These are phyloP conservation scores for Conus ventricosus DNA, from an alignment of 1,140 invertebrate genomes.

Conservation along the genomic window DNA sequence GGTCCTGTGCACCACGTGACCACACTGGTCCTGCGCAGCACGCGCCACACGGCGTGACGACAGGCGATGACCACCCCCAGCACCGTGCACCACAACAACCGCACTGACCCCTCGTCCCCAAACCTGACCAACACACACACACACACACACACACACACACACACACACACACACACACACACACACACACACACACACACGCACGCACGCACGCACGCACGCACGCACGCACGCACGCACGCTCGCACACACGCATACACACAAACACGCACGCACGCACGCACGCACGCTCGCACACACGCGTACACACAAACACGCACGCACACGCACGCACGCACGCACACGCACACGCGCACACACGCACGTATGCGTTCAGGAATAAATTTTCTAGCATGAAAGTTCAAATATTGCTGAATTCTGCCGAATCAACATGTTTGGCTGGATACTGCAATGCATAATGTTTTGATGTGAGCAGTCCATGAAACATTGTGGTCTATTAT, in stretches of 20 bases:
- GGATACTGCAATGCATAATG: too few relatives aligned
- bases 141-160: slow-evolving; percentile 10
- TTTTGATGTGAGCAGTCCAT: too few relatives aligned
- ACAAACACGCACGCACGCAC: neutral
- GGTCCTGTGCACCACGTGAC: slow-evolving; percentile 1
- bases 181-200: neutral
- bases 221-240: neutral
- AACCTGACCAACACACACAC: slow-evolving; percentile 15
- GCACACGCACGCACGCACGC: too few relatives aligned
- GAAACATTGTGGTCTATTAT: too few relatives aligned
- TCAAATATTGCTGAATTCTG: too few relatives aligned
- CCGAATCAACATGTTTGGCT: too few relatives aligned
- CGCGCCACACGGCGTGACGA: slow-evolving; percentile 7
- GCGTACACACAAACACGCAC: too few relatives aligned
- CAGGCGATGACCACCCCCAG: slow-evolving; percentile 21
- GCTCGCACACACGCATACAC: neutral
- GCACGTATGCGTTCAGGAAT: neutral
- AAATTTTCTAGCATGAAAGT: too few relatives aligned
- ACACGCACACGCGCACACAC: neutral
- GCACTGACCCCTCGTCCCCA: slow-evolving; percentile 27
- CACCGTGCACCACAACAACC: slow-evolving; percentile 31
- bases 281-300: neutral
- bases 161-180: slow-evolving; percentile 7
- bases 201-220: neutral
- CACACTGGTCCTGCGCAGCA: neutral